Evolutionary conservation across 1,140 invertebrate species (phyloP).

Genomic region (Epicauta chinensis): DNA sequence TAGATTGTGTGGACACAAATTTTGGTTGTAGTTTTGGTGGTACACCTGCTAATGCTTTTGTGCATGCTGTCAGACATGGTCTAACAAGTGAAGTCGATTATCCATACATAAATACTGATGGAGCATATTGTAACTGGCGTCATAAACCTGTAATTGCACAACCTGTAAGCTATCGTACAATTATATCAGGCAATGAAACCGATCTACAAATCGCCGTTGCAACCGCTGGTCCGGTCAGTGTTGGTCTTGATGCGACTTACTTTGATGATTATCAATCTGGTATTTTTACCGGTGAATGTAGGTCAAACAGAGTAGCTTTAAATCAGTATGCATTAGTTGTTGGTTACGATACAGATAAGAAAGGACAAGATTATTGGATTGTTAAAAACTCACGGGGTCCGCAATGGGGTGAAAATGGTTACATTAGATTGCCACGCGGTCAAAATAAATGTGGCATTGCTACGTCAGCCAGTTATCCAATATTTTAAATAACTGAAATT

Average conservation of each 20-base stretch:
- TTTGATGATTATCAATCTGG: constrained; percentile 45
- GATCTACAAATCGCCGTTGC: constrained; percentile 70
- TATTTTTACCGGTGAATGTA: constrained; percentile 37
- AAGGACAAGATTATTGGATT: constrained; percentile 30
- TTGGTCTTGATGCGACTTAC: constrained; percentile 83
- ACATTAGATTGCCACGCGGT: constrained; percentile 39
- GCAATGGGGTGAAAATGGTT: constrained; percentile 33
- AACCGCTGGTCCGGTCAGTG: constrained; percentile 77
- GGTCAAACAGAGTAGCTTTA: constrained; percentile 2
- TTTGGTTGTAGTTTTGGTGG: constrained; percentile 93
- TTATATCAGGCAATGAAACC: constrained; percentile 50
- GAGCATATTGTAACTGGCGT: constrained; percentile 14
- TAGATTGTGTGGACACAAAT: constrained; percentile 96
- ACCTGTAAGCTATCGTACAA: constrained; percentile 39
- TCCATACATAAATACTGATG: constrained; percentile 45
- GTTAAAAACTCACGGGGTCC: constrained; percentile 32
- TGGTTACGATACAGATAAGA: constrained; percentile 26
- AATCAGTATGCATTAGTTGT: constrained; percentile 30
- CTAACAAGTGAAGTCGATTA: constrained; percentile 90
- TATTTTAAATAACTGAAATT: no score
- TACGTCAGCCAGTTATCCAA: no score
- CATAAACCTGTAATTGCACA: no score
- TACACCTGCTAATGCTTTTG: constrained; percentile 84
- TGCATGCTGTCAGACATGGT: constrained; percentile 84
- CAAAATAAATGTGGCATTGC: constrained; percentile 12